Conservation (phyloP, 2,888 invertebrate genomes). For the Coelinius sp. region DNA sequence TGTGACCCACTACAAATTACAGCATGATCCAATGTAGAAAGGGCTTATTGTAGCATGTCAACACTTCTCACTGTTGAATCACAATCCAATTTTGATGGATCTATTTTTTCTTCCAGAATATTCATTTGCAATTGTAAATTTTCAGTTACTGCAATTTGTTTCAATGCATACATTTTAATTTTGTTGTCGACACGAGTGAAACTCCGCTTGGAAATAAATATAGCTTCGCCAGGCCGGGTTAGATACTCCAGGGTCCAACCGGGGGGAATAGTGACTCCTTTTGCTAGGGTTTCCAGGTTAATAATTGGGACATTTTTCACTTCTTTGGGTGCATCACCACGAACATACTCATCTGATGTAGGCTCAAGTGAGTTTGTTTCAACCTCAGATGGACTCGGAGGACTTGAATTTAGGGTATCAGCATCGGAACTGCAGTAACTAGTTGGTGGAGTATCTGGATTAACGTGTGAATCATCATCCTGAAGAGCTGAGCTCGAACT, state of each 20-base stretch:
- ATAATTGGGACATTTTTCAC: neutral
- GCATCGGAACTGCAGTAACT: no score
- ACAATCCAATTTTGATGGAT: neutral
- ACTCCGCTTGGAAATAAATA: neutral
- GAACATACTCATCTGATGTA: neutral
- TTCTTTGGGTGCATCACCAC: neutral
- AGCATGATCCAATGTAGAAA: neutral
- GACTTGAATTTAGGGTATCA: no score
- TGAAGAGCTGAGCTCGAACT: neutral
- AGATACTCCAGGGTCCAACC: neutral
- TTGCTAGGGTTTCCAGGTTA: neutral
- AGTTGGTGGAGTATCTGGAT: neutral
- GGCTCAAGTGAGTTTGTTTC: conserved; percentile 38
- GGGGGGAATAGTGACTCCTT: neutral
- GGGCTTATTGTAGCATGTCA: neutral
- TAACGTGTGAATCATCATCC: neutral
- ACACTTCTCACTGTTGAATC: neutral
- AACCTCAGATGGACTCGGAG: no score
- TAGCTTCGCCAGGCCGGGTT: neutral
- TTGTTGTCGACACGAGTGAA: neutral
- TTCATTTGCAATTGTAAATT: neutral
- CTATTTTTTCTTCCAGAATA: neutral
- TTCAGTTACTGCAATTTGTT: neutral
- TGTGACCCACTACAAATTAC: neutral
- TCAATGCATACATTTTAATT: neutral